Conservation (phyloP, 2,797 vertebrate species). For the Salmo trutta region DNA sequence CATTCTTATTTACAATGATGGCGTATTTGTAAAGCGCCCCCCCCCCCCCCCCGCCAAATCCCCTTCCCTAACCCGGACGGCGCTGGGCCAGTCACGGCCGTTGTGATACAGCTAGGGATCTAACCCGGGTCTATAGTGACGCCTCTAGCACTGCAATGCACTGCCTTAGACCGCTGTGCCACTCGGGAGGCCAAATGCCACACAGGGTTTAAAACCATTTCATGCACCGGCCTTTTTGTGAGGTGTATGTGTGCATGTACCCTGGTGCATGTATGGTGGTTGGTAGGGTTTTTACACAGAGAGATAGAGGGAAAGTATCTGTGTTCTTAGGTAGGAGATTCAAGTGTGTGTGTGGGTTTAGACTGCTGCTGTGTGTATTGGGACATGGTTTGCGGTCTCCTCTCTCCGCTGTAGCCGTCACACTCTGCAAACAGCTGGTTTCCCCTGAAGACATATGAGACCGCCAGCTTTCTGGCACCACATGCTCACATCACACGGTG, state of each 20-base stretch:
- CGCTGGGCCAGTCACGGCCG: too few species aligned
- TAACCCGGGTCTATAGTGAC: too few species aligned
- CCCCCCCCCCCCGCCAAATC: too few species aligned
- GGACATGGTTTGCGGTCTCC: not conserved
- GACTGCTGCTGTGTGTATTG: not conserved
- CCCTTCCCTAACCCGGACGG: too few species aligned
- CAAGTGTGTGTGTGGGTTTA: not conserved
- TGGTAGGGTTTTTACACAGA: not conserved
- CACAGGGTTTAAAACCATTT: not conserved
- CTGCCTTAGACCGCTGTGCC: too few species aligned
- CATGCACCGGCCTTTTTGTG: not conserved
- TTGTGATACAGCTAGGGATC: too few species aligned
- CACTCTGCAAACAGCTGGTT: not conserved
- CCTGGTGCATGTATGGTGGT: not conserved
- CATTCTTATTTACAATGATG: too few species aligned
- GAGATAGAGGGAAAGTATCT: not conserved
- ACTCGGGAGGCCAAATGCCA: not conserved
- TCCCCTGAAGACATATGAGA: slow-evolving; percentile 3
- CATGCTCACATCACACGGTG: slow-evolving; percentile 28
- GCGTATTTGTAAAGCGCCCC: too few species aligned
- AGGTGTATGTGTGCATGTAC: not conserved
- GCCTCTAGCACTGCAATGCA: too few species aligned
- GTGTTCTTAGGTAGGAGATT: not conserved
- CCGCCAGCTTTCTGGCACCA: slow-evolving; percentile 24
- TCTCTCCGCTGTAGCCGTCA: not conserved